A percentile compares a stretch with the other conserved stretches of the same genome.
Evolutionary conservation across 2,888 invertebrate species (phyloP).

Genomic region (Falcaria lacertinaria): DNA sequence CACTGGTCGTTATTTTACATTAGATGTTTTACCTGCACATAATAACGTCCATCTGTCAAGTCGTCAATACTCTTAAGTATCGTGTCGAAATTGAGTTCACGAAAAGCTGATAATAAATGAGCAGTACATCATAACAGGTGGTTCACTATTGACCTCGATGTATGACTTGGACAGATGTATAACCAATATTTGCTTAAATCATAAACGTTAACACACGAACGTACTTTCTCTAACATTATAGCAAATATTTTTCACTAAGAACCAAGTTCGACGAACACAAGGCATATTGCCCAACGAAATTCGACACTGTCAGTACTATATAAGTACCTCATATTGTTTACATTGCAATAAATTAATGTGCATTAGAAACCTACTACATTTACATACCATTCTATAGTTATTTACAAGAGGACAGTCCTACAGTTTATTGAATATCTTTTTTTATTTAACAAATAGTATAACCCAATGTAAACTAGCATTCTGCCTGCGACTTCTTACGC

Average conservation of each 20-base stretch:
- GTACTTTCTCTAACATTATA: neutral
- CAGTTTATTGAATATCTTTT: too few relatives aligned
- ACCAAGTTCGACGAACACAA: neutral
- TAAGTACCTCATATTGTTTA: neutral
- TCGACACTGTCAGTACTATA: neutral
- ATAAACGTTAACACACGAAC: slow-evolving; percentile 3
- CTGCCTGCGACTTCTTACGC: too few relatives aligned
- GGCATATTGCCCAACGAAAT: neutral
- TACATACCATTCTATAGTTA: too few relatives aligned
- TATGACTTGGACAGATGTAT: slow-evolving; percentile 9
- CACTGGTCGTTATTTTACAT: too few relatives aligned
- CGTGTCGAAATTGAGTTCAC: slow-evolving; percentile 20
- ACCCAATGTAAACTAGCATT: too few relatives aligned
- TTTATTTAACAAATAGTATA: too few relatives aligned
- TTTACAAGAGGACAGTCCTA: too few relatives aligned
- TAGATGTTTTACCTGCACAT: too few relatives aligned
- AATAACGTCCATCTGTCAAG: slow-evolving; percentile 4
- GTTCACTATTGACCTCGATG: slow-evolving; percentile 13
- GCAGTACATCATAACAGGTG: slow-evolving; percentile 20
- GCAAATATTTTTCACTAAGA: slow-evolving; percentile 7
- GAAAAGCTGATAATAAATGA: slow-evolving; percentile 13
- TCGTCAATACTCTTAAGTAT: slow-evolving; percentile 12
- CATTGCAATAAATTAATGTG: too few relatives aligned
- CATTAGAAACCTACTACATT: too few relatives aligned
- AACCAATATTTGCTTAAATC: slow-evolving; percentile 7